Evolutionary conservation across 2,888 invertebrate genomes (phyloP), one percentile per base, ranked within the genome.

Genomic region (Andrena hattorfiana): DNA sequence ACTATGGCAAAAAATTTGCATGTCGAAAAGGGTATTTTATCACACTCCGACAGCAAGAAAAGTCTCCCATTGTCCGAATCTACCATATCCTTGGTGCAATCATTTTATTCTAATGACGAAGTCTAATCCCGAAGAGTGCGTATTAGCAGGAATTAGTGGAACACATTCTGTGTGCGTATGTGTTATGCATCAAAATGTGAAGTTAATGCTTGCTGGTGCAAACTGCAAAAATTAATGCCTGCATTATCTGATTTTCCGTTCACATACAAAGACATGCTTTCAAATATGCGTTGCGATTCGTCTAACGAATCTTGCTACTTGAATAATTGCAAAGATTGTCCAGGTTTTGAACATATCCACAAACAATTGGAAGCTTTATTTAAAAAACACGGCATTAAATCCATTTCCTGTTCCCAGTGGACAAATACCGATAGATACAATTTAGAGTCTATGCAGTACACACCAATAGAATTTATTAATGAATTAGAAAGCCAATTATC

Each of bases 141-240:
- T 77, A 23, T 28, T 35, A 13, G 51, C 66, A n/a, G 51, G 75
- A 32, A n/a, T 26, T 8, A 35, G 59, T 62, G 60, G 60, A 2
- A 60, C 60, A 23, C 67, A 77, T 48, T 54, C 64, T 20, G 30
- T 64, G 54, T 20, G 42, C 48, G 77, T 71, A 2, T 71, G 77
- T 30, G 42, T 30, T 3, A 71, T 60, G 7, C 71, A 77, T 28
- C 77, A 75, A 35, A 75, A 75, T 51, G 32, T 59, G 2, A 75
- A 75, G 35, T 26, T 35, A 32, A 49, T 75, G 62, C 1, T 75
- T 4, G 32, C 7, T 30, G 30, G 59, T 60, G 59, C 26, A 59
- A 28, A 59, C 59, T 59, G 26, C 48, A 72, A 48, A 26, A 51
- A 26, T 10, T 20, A 20, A 10, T 28, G 4, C 42, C 60, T 26